These are phyloP conservation scores for Agriopis aurantiaria DNA, from an alignment of 2,888 invertebrate species.

Conservation along the genomic window DNA sequence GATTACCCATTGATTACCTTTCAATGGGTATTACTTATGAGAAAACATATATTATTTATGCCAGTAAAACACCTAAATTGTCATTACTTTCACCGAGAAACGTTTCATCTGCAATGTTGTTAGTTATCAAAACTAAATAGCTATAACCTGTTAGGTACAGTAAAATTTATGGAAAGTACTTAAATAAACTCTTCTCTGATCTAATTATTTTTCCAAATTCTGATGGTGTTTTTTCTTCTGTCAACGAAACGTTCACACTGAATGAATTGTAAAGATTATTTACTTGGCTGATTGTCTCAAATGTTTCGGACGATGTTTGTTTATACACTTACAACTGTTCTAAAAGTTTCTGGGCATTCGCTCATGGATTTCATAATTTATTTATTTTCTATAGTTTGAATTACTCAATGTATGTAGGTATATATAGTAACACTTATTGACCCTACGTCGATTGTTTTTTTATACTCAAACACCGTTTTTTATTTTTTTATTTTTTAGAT, in stretches of 20 bases:
- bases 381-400: conserved; percentile 23
- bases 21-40: background rate
- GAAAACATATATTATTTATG: background rate
- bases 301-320: background rate
- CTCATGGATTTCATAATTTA: conserved; percentile 7
- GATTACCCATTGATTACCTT: background rate
- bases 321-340: conserved; percentile 21
- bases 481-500: conserved; percentile 75
- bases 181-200: background rate
- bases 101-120: background rate
- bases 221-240: background rate
- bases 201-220: background rate
- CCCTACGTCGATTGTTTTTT: conserved; percentile 48
- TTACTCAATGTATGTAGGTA: conserved; percentile 44
- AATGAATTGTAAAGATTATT: background rate
- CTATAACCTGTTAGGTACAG: background rate
- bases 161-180: background rate
- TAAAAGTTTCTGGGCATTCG: conserved; percentile 17
- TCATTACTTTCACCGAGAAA: background rate
- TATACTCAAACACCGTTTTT: conserved; percentile 72
- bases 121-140: background rate
- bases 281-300: background rate
- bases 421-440: conserved; percentile 47
- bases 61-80: background rate
- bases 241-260: background rate